These are phyloP conservation scores for Rotaria sp. DNA, from an alignment of 2,888 invertebrate species.

Conservation along the genomic window DNA sequence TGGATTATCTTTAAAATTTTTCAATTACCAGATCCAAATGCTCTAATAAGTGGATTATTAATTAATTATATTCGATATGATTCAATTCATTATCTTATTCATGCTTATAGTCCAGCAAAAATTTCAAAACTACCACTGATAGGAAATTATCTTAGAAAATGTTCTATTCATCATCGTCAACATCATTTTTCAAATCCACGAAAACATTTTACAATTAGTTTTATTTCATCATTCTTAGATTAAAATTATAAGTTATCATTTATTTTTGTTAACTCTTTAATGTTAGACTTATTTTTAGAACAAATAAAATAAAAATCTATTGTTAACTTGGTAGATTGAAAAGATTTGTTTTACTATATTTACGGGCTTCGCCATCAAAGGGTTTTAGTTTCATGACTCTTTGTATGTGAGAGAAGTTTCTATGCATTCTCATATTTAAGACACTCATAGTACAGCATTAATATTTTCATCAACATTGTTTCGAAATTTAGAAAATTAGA, in stretches of 20 bases:
- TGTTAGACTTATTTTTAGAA: too few species aligned
- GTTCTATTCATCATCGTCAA: neutral
- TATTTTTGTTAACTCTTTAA: too few species aligned
- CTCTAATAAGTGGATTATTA: neutral
- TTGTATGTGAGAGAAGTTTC: too few species aligned
- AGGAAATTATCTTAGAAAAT: neutral
- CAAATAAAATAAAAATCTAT: too few species aligned
- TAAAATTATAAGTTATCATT: neutral
- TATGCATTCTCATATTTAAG: too few species aligned
- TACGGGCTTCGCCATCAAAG: too few species aligned
- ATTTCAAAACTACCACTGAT: neutral
- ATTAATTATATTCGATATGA: neutral
- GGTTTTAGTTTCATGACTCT: too few species aligned
- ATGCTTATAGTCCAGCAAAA: neutral
- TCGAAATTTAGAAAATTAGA: too few species aligned
- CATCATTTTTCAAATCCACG: neutral
- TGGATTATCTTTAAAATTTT: neutral
- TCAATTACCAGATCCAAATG: neutral
- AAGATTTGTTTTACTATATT: too few species aligned
- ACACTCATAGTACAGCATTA: too few species aligned
- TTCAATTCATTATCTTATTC: neutral
- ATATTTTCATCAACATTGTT: too few species aligned
- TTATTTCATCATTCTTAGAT: neutral
- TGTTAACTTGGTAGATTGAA: too few species aligned
- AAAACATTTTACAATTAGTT: slow-evolving; percentile 2